Conservation (phyloP, 2,113 vertebrate genomes). For the Pseudois nayaur region DNA sequence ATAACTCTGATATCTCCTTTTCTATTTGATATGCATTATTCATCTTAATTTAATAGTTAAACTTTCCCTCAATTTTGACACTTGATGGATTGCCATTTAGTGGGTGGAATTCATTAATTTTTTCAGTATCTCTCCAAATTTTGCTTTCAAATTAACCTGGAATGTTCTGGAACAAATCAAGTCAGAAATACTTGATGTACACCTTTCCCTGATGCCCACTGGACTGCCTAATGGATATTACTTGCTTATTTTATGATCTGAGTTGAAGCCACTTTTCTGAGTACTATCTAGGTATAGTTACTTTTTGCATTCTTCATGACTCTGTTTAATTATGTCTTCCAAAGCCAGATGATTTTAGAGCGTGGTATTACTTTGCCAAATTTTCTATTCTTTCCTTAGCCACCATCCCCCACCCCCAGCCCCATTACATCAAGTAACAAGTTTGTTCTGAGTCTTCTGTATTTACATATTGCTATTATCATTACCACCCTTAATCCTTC, state of each 20-base stretch:
- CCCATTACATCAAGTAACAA: background rate
- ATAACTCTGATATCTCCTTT: background rate
- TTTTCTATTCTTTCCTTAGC: background rate
- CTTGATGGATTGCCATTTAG: slow-evolving; percentile 39
- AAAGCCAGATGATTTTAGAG: background rate
- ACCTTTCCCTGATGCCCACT: background rate
- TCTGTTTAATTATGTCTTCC: background rate
- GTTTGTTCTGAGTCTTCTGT: background rate
- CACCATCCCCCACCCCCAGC: fast-evolving
- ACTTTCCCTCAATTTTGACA: slow-evolving; percentile 45
- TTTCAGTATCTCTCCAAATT: slow-evolving; percentile 23
- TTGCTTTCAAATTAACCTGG: slow-evolving; percentile 39
- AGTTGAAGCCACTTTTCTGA: slow-evolving; percentile 10
- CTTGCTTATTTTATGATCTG: slow-evolving; percentile 41
- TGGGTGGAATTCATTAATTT: slow-evolving; percentile 65
- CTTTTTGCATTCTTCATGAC: slow-evolving; percentile 33
- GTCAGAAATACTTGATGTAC: background rate
- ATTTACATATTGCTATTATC: background rate
- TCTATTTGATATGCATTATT: slow-evolving; percentile 30
- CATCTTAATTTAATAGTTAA: slow-evolving; percentile 41
- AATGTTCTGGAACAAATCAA: slow-evolving; percentile 20
- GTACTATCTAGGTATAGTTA: background rate
- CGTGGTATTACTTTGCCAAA: background rate
- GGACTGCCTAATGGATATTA: background rate
- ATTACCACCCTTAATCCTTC: background rate